Base-by-base conservation (phyloP, 2,888 invertebrate genomes). In the Pteria penguin region DNA sequence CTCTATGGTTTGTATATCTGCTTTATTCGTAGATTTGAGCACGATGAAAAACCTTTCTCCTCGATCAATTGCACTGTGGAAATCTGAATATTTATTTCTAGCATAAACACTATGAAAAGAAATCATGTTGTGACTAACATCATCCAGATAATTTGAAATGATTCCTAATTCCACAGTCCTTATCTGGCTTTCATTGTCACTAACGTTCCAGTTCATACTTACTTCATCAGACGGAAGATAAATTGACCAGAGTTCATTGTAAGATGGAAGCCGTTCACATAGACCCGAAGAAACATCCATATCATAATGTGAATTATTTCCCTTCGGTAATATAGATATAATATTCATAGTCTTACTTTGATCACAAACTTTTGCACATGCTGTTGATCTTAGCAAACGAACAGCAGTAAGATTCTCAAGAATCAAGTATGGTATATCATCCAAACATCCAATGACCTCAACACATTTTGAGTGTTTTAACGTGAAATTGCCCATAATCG, bases 121-220 rank as follows among this genome's bases (percentile, higher is more conserved):
- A 52, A 18, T 45, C 36, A 32, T 60, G 65, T 36, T 54, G 63
- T 62, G 68, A 33, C 22, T 27, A 63, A 76, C 26, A 31, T 68
- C 27, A 55, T 76, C 78, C n/a, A 84, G 83, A 2, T 52, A 57
- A 31, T n/a, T 69, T 54, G 76, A 65, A 2, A 81, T 81, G 69
- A 84, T 74, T 14, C 86, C 86, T 5, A 84, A 66, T 54, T 45
- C 60, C 22, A 76, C 78, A 61, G 78, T 78, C 5, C 69, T 60
- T 3, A 86, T 78, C 36, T 84, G 82, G 32, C 80, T 82, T 33
- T 75, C 72, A 2, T 70, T 63, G 29, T 82, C 81, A 8, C 33
- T 54, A 1, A 62, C 58, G 2, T 60, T 33, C 84, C 84, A 86
- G 0, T 58, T 18, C 8, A 86, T 29, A 18, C 58, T 54, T n/a